phyloP scores from a whole-genome alignment of 1,140 invertebrate genomes.

The Hyphantria cunea region DNA sequence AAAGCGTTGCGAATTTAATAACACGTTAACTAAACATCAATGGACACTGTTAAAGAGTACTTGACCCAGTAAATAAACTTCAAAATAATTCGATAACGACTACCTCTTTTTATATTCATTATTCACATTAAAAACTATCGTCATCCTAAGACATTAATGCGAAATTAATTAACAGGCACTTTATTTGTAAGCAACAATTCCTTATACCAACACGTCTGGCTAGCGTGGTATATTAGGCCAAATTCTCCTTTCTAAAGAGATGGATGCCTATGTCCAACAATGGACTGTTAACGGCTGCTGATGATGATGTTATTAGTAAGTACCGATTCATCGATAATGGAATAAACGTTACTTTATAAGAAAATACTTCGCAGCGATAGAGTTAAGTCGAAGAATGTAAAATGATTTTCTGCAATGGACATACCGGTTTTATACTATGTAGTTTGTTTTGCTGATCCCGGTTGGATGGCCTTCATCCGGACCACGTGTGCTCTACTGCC shows the following conservation, averaged over 20 bases:
- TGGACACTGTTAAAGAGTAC: background rate
- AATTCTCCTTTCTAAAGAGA: too few species aligned
- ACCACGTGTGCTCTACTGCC: conserved; percentile 47
- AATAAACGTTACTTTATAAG: too few species aligned
- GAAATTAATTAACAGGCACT: too few species aligned
- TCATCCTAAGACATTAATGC: background rate
- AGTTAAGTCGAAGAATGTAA: background rate
- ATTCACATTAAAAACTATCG: background rate
- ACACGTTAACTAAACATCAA: conserved; percentile 13
- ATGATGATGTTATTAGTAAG: too few species aligned
- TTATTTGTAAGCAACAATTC: too few species aligned
- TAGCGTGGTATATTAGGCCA: too few species aligned
- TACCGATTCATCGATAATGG: too few species aligned
- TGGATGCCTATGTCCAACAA: too few species aligned
- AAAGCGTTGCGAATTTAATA: conserved; percentile 15
- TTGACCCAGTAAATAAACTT: background rate
- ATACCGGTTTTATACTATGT: conserved; percentile 16
- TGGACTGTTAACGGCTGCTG: too few species aligned
- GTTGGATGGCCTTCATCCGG: conserved; percentile 17
- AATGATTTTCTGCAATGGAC: background rate
- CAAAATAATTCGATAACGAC: background rate
- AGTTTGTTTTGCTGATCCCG: conserved; percentile 12
- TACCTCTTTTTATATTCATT: background rate
- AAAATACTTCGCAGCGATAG: background rate
- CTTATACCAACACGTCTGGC: too few species aligned